Percentiles rank a stretch among this genome's conserved stretches.
phyloP scores from a whole-genome alignment of 2,888 invertebrate species.

The Heteromyza rotundicornis region DNA sequence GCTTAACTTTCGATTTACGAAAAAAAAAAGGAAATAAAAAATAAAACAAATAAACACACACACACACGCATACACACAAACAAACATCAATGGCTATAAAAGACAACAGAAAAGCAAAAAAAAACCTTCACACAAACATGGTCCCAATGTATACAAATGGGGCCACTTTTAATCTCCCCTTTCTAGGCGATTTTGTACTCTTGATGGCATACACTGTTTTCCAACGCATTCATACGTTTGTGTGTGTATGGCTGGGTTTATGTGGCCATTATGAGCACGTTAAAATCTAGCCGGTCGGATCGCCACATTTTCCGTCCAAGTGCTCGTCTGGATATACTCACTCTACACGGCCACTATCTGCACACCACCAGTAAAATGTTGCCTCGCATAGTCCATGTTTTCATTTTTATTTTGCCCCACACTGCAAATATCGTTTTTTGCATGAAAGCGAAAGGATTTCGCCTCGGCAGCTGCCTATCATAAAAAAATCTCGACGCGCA shows the following conservation, averaged over 20 bases:
- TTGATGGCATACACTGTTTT: too few species aligned
- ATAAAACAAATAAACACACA: too few species aligned
- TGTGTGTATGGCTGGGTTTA: not conserved
- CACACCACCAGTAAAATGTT: constrained; percentile 3
- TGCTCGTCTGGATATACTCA: constrained; percentile 5
- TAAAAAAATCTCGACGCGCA: constrained; percentile 43
- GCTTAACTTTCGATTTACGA: too few species aligned
- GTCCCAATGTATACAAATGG: too few species aligned
- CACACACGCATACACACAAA: too few species aligned
- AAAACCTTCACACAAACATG: too few species aligned
- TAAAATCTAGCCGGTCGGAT: constrained; percentile 5
- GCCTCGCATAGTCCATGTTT: not conserved
- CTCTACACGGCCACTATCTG: not conserved
- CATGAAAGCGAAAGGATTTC: constrained; percentile 63
- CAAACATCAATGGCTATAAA: too few species aligned
- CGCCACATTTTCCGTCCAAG: not conserved
- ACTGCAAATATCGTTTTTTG: constrained; percentile 43
- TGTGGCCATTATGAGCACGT: not conserved
- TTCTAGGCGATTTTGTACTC: too few species aligned
- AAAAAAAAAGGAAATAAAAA: too few species aligned
- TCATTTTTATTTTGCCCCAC: too few species aligned
- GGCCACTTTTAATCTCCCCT: too few species aligned
- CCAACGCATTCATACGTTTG: not conserved
- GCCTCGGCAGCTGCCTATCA: constrained; percentile 38
- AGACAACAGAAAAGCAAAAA: too few species aligned